These are phyloP conservation scores for Cacatua alba DNA, from an alignment of 2,113 vertebrate genomes.

Conservation along the genomic window DNA sequence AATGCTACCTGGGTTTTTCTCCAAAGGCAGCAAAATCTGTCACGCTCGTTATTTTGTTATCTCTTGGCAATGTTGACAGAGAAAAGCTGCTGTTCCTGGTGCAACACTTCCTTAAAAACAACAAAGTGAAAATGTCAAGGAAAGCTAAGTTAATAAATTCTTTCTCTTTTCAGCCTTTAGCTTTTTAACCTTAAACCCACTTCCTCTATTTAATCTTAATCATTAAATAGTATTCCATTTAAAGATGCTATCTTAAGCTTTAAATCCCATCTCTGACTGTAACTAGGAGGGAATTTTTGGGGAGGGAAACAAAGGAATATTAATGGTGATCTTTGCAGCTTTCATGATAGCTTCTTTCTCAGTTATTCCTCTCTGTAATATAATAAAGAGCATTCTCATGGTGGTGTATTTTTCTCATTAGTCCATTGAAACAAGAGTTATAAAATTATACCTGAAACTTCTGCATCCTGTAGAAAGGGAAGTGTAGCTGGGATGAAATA, in stretches of 20 bases:
- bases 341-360: not conserved
- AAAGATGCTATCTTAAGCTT: not conserved
- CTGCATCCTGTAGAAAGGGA: not conserved
- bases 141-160: not conserved
- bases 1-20: not conserved
- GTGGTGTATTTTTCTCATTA: not conserved
- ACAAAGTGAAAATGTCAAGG: not conserved
- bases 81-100: not conserved
- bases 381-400: not conserved
- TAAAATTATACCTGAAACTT: not conserved
- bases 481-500: not conserved
- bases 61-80: not conserved
- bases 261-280: not conserved
- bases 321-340: not conserved
- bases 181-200: not conserved
- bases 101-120: not conserved
- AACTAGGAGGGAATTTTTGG: not conserved
- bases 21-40: not conserved
- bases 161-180: not conserved
- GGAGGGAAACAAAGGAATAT: not conserved
- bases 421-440: not conserved
- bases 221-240: not conserved
- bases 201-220: not conserved
- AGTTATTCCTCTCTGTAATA: not conserved
- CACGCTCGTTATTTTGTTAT: not conserved